Percentiles rank a stretch among this genome's conserved stretches.
Conservation (phyloP, 2,888 invertebrate species). For the Odontocerum albicorne region DNA sequence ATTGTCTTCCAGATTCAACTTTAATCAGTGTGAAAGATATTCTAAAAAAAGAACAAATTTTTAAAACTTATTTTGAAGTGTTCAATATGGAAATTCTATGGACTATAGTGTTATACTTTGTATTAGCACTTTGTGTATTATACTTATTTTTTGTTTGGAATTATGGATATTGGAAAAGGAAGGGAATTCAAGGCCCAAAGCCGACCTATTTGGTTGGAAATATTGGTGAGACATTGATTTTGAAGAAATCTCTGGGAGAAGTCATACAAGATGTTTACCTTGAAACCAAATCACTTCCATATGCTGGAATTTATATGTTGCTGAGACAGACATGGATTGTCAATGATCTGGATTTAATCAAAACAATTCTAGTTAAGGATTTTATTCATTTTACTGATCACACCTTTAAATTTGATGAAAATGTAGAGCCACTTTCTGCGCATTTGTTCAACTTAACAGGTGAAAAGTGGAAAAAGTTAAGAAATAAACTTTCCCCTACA, state of each 20-base stretch:
- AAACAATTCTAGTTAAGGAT: slow-evolving; percentile 42
- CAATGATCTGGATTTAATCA: slow-evolving; percentile 43
- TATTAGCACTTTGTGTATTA: too few relatives aligned
- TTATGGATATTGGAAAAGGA: slow-evolving; percentile 35
- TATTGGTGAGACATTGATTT: slow-evolving; percentile 6
- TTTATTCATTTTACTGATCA: slow-evolving; percentile 44
- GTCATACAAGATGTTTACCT: slow-evolving; percentile 24
- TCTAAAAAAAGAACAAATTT: too few relatives aligned
- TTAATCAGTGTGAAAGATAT: too few relatives aligned
- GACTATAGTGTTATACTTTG: too few relatives aligned
- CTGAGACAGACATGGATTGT: slow-evolving; percentile 41
- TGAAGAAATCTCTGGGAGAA: slow-evolving; percentile 12
- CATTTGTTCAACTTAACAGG: slow-evolving; percentile 52
- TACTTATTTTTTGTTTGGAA: slow-evolving; percentile 9
- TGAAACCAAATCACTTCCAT: slow-evolving; percentile 34
- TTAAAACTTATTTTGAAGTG: too few relatives aligned
- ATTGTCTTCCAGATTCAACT: too few relatives aligned
- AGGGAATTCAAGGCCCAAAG: slow-evolving; percentile 29
- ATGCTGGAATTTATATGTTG: slow-evolving; percentile 41
- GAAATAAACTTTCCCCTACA: slow-evolving; percentile 57
- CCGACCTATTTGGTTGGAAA: slow-evolving; percentile 20
- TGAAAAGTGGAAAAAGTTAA: slow-evolving; percentile 56
- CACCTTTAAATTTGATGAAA: slow-evolving; percentile 47
- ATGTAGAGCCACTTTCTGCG: slow-evolving; percentile 52
- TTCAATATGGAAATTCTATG: too few relatives aligned